These are phyloP conservation scores for Chesias legatella DNA, from an alignment of 2,888 invertebrate genomes.

Conservation along the genomic window DNA sequence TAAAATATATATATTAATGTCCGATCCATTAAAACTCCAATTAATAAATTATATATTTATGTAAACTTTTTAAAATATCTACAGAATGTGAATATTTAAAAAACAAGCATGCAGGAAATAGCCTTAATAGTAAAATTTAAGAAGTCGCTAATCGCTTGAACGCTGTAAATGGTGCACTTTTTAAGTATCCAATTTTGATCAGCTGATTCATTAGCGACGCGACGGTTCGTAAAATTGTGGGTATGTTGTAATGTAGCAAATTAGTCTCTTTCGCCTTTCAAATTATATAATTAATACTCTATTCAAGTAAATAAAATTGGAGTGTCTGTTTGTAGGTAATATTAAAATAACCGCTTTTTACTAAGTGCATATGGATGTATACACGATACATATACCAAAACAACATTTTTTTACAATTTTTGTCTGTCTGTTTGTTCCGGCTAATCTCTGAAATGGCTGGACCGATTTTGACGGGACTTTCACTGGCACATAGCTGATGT, in stretches of 20 bases:
- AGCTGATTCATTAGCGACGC: conserved; percentile 21
- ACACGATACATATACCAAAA: too few species aligned
- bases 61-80: not conserved
- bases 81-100: conserved; percentile 16
- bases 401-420: too few species aligned
- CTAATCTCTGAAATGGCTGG: too few species aligned
- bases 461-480: too few species aligned
- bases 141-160: conserved; percentile 11
- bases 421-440: too few species aligned
- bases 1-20: too few species aligned
- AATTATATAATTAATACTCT: too few species aligned
- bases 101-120: conserved; percentile 18
- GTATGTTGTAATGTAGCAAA: conserved; percentile 10
- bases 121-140: conserved; percentile 18
- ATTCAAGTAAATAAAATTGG: too few species aligned
- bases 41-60: not conserved
- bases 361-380: too few species aligned
- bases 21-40: not conserved
- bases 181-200: conserved; percentile 20
- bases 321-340: too few species aligned
- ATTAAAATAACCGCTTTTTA: too few species aligned
- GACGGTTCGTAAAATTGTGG: conserved; percentile 9
- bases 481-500: too few species aligned
- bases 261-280: not conserved
- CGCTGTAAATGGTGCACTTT: conserved; percentile 16